Percentiles rank a stretch among this genome's conserved stretches.
Evolutionary conservation across 2,113 vertebrate species (phyloP).

Genomic region (Chiloscyllium plagiosum): DNA sequence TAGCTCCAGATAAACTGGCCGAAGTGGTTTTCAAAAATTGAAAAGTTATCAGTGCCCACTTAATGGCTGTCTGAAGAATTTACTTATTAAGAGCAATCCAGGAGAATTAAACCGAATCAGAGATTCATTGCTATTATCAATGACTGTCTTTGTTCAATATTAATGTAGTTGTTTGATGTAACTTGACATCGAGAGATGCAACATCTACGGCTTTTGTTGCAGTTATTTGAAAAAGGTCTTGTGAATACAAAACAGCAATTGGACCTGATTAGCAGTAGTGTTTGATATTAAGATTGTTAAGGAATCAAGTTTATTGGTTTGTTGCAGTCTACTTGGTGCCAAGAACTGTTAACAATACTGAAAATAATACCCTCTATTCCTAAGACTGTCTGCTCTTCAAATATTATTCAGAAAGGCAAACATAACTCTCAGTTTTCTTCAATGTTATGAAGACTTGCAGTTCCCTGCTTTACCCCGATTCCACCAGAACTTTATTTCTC

Average conservation of each 20-base stretch:
- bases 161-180: constrained; percentile 12
- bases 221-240: background rate
- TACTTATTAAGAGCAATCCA: background rate
- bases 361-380: background rate
- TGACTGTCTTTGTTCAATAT: background rate
- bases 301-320: background rate
- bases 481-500: background rate
- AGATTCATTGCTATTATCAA: background rate
- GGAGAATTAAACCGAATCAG: background rate
- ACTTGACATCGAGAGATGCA: background rate
- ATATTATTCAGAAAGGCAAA: background rate
- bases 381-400: background rate
- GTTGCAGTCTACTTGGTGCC: background rate
- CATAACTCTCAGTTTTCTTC: background rate
- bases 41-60: background rate
- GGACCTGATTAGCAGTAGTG: background rate
- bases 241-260: no score
- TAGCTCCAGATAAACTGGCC: background rate
- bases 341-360: background rate
- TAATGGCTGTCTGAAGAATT: background rate
- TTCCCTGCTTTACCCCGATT: no score
- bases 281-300: background rate
- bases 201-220: background rate
- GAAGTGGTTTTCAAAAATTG: background rate
- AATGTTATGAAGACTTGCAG: no score